Base-by-base conservation (phyloP, 1,140 invertebrate genomes). In the Cydia amplana region DNA sequence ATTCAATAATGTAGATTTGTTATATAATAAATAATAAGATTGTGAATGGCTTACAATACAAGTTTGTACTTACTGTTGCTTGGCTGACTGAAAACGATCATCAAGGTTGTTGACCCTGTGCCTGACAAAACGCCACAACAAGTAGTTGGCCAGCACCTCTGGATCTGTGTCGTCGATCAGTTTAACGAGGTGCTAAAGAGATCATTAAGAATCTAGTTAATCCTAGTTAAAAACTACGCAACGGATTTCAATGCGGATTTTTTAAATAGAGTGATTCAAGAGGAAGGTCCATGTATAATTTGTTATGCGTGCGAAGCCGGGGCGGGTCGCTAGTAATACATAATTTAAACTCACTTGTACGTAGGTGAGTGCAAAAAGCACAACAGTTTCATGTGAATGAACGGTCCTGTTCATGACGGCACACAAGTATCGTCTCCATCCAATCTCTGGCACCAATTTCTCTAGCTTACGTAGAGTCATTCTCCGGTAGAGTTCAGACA, bases 41-140 rank as follows among this genome's bases (percentile, higher is more conserved):
- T n/a, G n/a, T n/a, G n/a, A n/a, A n/a, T n/a, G n/a, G n/a, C n/a
- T n/a, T n/a, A n/a, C n/a, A n/a, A n/a, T n/a, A n/a, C n/a, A n/a
- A n/a, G n/a, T 28, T 28, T 32, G 64, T 73, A 85, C 88, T 89
- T 80, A 94, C 83, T 95, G 95, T 90, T 95, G 95, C 80, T 95
- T 95, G 12, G 94, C 94, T 43, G 94, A 94, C 79, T 95, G 93
- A 87, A 97, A 98, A 43, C 96, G 93, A 83, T 96, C 95, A 78
- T 97, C 97, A 74, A 98, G 93, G 89, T 98, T 98, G 83, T 96
- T 97, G 14, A 98, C 95, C 79, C 97, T 93, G 85, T 97, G 96
- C 77, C 96, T 95, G 40, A 98, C 96, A 82, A 98, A 97, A 78
- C 97, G 93, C 97, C 97, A 98, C 14, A 98, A 89, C 67, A 98